Percentiles rank a stretch among this genome's conserved stretches.
Evolutionary conservation across 1,140 invertebrate species (phyloP).

Genomic region (Meloidogyne hapla): DNA sequence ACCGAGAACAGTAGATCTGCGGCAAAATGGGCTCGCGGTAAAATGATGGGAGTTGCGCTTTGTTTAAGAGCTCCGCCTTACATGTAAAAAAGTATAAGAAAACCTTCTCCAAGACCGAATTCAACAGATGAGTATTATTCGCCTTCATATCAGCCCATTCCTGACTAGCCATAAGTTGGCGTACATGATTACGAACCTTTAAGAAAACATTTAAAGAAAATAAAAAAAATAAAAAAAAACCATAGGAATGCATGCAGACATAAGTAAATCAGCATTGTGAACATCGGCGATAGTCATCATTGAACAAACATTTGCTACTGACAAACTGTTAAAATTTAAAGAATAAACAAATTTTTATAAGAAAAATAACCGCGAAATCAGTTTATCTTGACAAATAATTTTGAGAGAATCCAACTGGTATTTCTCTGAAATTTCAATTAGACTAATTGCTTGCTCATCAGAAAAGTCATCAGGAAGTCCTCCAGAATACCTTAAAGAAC

Average conservation of each 20-base stretch:
- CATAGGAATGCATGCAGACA: conserved; percentile 53
- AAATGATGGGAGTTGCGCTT: too few species aligned
- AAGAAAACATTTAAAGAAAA: not conserved
- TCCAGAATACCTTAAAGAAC: conserved; percentile 37
- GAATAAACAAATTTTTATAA: not conserved
- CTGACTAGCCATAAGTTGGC: conserved; percentile 34
- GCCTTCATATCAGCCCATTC: conserved; percentile 47
- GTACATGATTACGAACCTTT: conserved; percentile 42
- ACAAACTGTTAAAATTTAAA: conserved; percentile 36
- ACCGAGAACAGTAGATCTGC: too few species aligned
- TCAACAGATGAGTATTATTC: conserved; percentile 42
- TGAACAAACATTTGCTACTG: conserved; percentile 44
- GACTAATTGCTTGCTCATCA: conserved; percentile 46
- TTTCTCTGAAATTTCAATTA: conserved; percentile 62
- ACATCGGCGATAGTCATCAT: conserved; percentile 56
- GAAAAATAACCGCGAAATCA: conserved; percentile 51
- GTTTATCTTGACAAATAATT: conserved; percentile 56
- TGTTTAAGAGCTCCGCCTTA: too few species aligned
- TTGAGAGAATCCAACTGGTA: conserved; percentile 58
- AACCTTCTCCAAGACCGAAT: conserved; percentile 47
- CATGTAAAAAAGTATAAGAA: not conserved
- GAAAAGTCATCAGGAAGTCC: conserved; percentile 47
- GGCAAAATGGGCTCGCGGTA: too few species aligned
- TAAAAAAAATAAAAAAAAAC: conserved; percentile 22
- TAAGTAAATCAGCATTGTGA: conserved; percentile 54